These are phyloP conservation scores for Drosophila sucinea DNA, from an alignment of 1,140 invertebrate species.

Conservation along the genomic window DNA sequence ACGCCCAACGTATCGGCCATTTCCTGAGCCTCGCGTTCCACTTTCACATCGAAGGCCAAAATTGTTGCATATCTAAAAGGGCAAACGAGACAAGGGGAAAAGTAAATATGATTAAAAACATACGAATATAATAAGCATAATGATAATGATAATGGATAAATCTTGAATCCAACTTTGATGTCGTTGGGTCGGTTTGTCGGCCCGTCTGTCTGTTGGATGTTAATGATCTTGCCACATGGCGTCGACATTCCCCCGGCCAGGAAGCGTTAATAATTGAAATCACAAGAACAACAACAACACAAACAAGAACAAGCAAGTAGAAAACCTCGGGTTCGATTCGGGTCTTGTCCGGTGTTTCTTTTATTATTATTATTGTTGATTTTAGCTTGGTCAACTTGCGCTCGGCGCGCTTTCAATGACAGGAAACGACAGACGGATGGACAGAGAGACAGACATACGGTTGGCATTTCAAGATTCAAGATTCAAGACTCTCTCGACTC, in stretches of 20 bases:
- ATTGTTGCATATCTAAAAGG: slow-evolving; percentile 95
- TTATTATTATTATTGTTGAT: slow-evolving; percentile 17
- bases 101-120: slow-evolving; percentile 68
- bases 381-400: slow-evolving; percentile 56
- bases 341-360: neutral
- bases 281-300: slow-evolving; percentile 27
- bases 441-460: slow-evolving; percentile 7
- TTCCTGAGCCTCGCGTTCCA: slow-evolving; percentile 98
- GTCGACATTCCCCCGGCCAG: slow-evolving; percentile 33
- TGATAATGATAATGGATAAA: slow-evolving; percentile 51
- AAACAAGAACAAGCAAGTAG: too few species aligned
- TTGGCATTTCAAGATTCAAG: slow-evolving; percentile 67
- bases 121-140: slow-evolving; percentile 48
- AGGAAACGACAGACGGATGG: slow-evolving; percentile 50
- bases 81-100: slow-evolving; percentile 19
- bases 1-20: slow-evolving; percentile 97
- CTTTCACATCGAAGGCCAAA: slow-evolving; percentile 99
- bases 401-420: slow-evolving; percentile 55
- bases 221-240: slow-evolving; percentile 65
- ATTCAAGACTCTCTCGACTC: slow-evolving; percentile 30
- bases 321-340: slow-evolving; percentile 12
- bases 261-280: slow-evolving; percentile 74
- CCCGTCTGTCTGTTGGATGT: slow-evolving; percentile 19
- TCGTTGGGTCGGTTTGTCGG: neutral
- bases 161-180: slow-evolving; percentile 7